A percentile compares a stretch with the other conserved stretches of the same genome.
phyloP scores from a whole-genome alignment of 2,797 vertebrate genomes.

The Enoplosus armatus region DNA sequence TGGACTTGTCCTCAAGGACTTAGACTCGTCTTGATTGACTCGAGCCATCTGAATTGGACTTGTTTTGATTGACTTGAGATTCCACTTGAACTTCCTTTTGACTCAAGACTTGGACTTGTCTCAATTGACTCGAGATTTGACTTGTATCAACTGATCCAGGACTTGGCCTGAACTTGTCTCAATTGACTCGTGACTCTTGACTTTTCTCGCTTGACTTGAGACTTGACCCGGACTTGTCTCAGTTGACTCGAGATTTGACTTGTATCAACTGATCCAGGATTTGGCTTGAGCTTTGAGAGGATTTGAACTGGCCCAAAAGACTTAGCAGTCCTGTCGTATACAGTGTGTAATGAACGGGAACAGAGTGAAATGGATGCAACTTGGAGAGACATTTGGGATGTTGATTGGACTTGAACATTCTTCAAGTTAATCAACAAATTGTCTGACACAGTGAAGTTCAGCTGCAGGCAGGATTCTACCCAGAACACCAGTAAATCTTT shows the following conservation, averaged over 20 bases:
- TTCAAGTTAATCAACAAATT: not conserved
- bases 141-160: not conserved
- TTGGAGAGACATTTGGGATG: not conserved
- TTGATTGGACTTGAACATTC: not conserved
- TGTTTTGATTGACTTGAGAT: not conserved
- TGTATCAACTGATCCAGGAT: not conserved
- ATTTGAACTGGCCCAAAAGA: not conserved
- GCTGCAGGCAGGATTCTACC: not conserved
- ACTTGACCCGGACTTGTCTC: not conserved
- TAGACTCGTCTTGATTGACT: not conserved
- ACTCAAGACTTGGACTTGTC: not conserved
- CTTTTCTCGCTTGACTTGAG: not conserved
- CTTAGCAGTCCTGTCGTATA: not conserved
- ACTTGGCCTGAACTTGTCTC: not conserved
- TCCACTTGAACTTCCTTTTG: no score
- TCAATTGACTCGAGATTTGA: not conserved
- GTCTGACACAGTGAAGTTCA: not conserved
- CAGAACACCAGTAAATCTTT: slow-evolving; percentile 3
- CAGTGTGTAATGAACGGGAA: not conserved
- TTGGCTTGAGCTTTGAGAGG: not conserved
- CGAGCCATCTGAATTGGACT: no score
- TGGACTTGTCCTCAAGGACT: not conserved
- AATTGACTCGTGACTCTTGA: not conserved
- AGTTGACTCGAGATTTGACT: not conserved
- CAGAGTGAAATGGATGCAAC: not conserved